phyloP scores from a whole-genome alignment of 2,113 vertebrate species.

The Zootoca vivipara region DNA sequence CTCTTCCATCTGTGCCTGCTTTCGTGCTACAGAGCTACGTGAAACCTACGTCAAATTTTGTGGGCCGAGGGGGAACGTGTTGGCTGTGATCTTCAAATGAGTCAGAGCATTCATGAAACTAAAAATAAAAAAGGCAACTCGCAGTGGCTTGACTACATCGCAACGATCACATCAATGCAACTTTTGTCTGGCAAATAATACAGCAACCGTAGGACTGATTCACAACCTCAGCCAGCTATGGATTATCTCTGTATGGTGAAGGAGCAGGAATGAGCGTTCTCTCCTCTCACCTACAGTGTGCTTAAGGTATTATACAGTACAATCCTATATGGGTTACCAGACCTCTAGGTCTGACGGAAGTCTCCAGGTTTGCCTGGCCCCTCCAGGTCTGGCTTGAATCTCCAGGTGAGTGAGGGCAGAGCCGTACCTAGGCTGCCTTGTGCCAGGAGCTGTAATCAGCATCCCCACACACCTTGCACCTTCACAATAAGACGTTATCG shows the following conservation, averaged over 20 bases:
- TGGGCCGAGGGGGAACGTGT: background rate
- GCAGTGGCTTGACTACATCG: background rate
- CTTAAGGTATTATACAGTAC: background rate
- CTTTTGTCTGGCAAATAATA: background rate
- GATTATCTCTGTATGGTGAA: background rate
- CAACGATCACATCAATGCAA: background rate
- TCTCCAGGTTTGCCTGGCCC: too few species aligned
- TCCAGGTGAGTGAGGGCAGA: too few species aligned
- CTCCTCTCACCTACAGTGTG: background rate
- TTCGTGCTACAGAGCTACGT: background rate
- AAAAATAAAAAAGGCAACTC: background rate
- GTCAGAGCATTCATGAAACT: background rate
- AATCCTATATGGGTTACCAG: too few species aligned
- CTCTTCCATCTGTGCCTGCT: background rate
- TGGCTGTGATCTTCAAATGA: background rate
- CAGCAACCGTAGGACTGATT: background rate
- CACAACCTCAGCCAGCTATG: background rate
- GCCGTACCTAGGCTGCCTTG: too few species aligned
- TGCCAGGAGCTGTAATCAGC: too few species aligned
- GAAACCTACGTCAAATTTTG: background rate
- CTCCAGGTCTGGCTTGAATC: too few species aligned
- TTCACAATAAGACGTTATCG: too few species aligned
- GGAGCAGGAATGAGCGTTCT: background rate
- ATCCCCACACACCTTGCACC: too few species aligned
- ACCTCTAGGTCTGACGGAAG: too few species aligned